These are phyloP conservation scores for Phycodurus eques DNA, from an alignment of 2,113 vertebrate genomes.

Conservation along the genomic window DNA sequence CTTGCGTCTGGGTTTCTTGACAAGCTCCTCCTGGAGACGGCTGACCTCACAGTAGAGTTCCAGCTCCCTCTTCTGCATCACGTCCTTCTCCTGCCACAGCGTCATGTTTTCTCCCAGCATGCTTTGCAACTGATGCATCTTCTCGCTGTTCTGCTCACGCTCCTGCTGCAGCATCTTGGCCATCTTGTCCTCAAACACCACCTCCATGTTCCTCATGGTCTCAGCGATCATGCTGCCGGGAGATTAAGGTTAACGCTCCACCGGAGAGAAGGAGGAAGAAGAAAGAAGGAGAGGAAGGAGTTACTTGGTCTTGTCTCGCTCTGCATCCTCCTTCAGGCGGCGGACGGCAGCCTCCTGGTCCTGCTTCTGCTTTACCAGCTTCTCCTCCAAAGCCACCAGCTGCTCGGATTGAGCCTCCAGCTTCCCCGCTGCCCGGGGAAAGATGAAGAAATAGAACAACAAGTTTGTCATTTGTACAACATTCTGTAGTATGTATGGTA, in stretches of 20 bases:
- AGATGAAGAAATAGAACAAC: background rate
- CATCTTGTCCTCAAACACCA: background rate
- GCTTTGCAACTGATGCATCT: slow-evolving; percentile 44
- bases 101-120: slow-evolving; percentile 56
- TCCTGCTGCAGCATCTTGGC: slow-evolving; percentile 8
- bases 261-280: background rate
- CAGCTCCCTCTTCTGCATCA: background rate
- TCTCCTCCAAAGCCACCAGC: slow-evolving; percentile 58
- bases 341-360: slow-evolving; percentile 64
- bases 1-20: slow-evolving; percentile 43
- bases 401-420: slow-evolving; percentile 71
- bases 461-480: background rate
- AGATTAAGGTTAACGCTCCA: background rate
- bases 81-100: slow-evolving; percentile 31
- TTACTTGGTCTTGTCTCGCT: slow-evolving; percentile 74
- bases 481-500: background rate
- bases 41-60: slow-evolving; percentile 36
- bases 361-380: slow-evolving; percentile 59
- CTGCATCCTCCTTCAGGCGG: slow-evolving; percentile 63
- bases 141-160: slow-evolving; percentile 51
- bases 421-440: slow-evolving; percentile 64
- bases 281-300: background rate
- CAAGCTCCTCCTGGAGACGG: slow-evolving; percentile 57
- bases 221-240: slow-evolving; percentile 56
- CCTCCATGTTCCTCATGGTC: slow-evolving; percentile 58